Conservation (phyloP, 2,888 invertebrate species). For the Chloroclysta siterata region DNA sequence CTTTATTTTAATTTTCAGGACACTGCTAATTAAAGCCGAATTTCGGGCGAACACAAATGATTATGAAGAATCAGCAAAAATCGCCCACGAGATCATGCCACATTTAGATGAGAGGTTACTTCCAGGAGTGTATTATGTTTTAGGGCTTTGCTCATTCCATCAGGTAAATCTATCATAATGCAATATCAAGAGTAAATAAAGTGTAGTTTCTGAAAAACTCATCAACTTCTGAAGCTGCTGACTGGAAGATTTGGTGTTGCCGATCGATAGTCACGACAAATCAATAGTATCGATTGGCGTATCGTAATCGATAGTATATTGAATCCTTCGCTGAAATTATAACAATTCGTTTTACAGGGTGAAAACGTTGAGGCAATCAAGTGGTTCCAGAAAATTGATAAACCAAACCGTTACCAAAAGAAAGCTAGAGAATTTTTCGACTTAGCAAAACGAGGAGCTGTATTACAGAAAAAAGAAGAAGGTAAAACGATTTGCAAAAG, state of each 20-base stretch:
- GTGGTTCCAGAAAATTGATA: conserved; percentile 86
- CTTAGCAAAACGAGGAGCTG: conserved; percentile 77
- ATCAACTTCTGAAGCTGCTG: too few species aligned
- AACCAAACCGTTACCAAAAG: conserved; percentile 95
- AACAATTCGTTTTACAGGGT: not conserved
- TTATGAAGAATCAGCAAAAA: conserved; percentile 94
- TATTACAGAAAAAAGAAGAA: conserved; percentile 94
- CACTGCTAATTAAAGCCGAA: conserved; percentile 94
- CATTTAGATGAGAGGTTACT: conserved; percentile 90
- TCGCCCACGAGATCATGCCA: conserved; percentile 91
- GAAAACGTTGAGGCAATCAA: not conserved
- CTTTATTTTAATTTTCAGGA: conserved; percentile 70
- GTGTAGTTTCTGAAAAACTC: too few species aligned
- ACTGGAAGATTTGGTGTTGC: too few species aligned
- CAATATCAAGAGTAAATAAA: too few species aligned
- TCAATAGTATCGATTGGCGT: too few species aligned
- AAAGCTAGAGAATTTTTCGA: conserved; percentile 95
- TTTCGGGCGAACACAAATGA: conserved; percentile 92
- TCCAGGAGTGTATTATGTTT: conserved; percentile 95
- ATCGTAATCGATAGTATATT: too few species aligned
- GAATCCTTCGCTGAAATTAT: too few species aligned
- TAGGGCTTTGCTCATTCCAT: conserved; percentile 96
- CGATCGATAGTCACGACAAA: too few species aligned
- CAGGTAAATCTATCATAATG: conserved; percentile 60
- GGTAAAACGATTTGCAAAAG: conserved; percentile 71